phyloP scores from a whole-genome alignment of 1,140 invertebrate species.

The honey bee (Apis mellifera) region Amel_HAv3.1 CM009939.2:11308001-11308500 shows the following conservation, averaged over 20 bases:
- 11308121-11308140: not conserved
- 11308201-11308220: constrained; percentile 80
- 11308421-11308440: not conserved
- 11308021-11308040: too few relatives aligned
- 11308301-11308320: not conserved
- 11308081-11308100: too few relatives aligned
- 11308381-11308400: constrained; percentile 5
- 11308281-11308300: constrained; percentile 71
- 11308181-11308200: constrained; percentile 81
- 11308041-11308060: too few relatives aligned
- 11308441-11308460: not conserved
- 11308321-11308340: not conserved
- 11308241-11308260: constrained; percentile 78
- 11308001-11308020: too few relatives aligned
- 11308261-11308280: constrained; percentile 76
- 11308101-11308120: too few relatives aligned
- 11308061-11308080: too few relatives aligned
- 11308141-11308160: constrained; percentile 79
- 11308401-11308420: not conserved
- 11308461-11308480: not conserved
- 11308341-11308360: not conserved
- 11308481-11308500: not conserved
- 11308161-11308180: constrained; percentile 79
- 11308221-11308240: constrained; percentile 82
- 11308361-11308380: constrained; percentile 1